phyloP scores from a whole-genome alignment of 1,140 invertebrate species.

The Atopsyche davidsoni region DNA sequence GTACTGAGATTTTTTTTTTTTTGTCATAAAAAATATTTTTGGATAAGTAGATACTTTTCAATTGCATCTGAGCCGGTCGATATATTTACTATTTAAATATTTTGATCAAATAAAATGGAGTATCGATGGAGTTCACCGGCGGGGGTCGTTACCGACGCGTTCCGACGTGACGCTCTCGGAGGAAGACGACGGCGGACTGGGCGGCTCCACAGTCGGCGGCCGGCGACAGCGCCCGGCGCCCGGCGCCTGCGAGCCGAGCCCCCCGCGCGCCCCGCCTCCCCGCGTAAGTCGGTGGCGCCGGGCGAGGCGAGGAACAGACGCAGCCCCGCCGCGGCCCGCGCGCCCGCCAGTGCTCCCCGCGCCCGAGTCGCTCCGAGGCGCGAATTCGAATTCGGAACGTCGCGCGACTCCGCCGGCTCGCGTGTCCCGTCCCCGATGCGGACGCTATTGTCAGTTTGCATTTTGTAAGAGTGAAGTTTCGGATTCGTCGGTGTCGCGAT shows the following conservation, averaged over 20 bases:
- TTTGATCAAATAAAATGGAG: no score
- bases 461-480: no score
- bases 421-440: background rate
- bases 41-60: no score
- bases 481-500: background rate
- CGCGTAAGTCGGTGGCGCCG: slow-evolving; percentile 22
- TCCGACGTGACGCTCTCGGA: background rate
- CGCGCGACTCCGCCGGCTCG: slow-evolving; percentile 11
- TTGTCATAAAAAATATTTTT: no score
- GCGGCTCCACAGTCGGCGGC: slow-evolving; percentile 23
- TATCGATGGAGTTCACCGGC: no score
- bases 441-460: no score
- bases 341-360: background rate
- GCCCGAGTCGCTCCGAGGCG: background rate
- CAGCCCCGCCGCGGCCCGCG: background rate
- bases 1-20: no score
- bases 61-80: no score
- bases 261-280: slow-evolving; percentile 2
- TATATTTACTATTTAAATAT: no score
- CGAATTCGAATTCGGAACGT: slow-evolving; percentile 7
- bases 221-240: slow-evolving; percentile 30
- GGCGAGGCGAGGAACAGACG: slow-evolving; percentile 1
- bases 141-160: no score
- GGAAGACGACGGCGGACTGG: slow-evolving; percentile 6
- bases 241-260: slow-evolving; percentile 6